Evolutionary conservation across 2,113 vertebrate species (phyloP), one percentile per base, ranked within the genome.

Genomic region (Eptatretus burgeri): DNA sequence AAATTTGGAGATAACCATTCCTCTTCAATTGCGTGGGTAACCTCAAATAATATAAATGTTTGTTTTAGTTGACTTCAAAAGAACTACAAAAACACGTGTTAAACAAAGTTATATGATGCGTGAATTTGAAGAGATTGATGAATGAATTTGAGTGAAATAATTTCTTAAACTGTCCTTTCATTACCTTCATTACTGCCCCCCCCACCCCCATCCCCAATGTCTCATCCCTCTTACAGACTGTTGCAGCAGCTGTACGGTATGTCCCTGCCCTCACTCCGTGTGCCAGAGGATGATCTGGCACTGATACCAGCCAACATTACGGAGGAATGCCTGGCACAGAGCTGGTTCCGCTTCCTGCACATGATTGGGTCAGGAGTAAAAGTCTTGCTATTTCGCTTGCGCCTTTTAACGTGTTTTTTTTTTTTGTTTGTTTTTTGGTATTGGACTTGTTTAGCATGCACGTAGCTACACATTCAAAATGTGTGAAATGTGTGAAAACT

Each of bases 341-440:
- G 85, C 1, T 94, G 87, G 87, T 93, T 91, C 76, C 82, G 87
- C 66, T 88, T 94, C 74, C 78, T 94, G 68, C 87, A 94, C 75
- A 94, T 94, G 83, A 77, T 94, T 68, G 89, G 86, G 87, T 94
- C 73, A 27, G 51, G 2, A 41, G 7, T 41, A 7, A 41, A 41
- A 41, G 3, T 41, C 27, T 41, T 41, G 27, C 27, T 41, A 41
- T 7, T 41, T 41, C 27, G 27, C 27, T 41, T 41, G 27, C 7
- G 27, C 3, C 27, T 41, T 41, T 41, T 5, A 41, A 3, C 3
- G 27, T 7, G 7, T 3, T 7, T 41, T 41, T 41, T 41, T n/a
- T n/a, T n/a, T n/a, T n/a, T n/a, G n/a, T n/a, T n/a, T n/a, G n/a
- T n/a, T n/a, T n/a, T n/a, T n/a, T n/a, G n/a, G n/a, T n/a, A n/a